These are phyloP conservation scores for Drosophila diplacantha DNA, from an alignment of 2,888 invertebrate species.

Conservation along the genomic window DNA sequence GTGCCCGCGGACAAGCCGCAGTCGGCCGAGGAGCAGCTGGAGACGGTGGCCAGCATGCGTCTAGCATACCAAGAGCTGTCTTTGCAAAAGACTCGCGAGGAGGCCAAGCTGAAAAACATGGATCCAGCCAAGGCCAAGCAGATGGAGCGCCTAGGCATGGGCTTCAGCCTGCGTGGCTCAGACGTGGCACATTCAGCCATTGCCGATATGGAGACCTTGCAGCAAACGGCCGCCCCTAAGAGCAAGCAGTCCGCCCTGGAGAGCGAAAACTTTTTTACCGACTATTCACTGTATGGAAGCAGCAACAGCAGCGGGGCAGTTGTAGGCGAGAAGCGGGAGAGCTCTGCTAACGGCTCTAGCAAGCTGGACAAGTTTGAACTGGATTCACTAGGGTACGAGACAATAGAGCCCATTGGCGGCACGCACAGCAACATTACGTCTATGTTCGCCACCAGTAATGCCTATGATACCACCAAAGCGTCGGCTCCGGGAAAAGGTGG, in stretches of 20 bases:
- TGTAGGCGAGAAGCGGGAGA: conserved; percentile 47
- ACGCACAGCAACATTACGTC: conserved; percentile 75
- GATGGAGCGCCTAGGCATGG: conserved; percentile 96
- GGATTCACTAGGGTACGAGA: conserved; percentile 76
- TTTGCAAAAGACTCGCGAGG: conserved; percentile 83
- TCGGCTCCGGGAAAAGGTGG: conserved; percentile 19
- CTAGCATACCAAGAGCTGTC: conserved; percentile 89
- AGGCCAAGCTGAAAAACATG: conserved; percentile 84
- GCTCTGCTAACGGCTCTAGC: conserved; percentile 37
- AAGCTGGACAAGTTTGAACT: conserved; percentile 75
- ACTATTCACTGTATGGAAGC: conserved; percentile 66
- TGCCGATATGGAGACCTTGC: conserved; percentile 93
- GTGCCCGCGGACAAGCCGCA: conserved; percentile 70
- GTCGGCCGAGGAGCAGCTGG: conserved; percentile 83
- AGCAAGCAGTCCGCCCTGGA: conserved; percentile 61
- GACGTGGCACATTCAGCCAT: conserved; percentile 91
- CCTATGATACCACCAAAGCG: conserved; percentile 50
- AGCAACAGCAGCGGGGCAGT: conserved; percentile 23
- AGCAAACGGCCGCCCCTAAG: conserved; percentile 84
- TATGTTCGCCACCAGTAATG: conserved; percentile 73
- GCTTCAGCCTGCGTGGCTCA: conserved; percentile 79
- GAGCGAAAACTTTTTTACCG: conserved; percentile 69
- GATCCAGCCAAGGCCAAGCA: conserved; percentile 92
- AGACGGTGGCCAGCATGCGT: conserved; percentile 83
- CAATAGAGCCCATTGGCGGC: conserved; percentile 76